Conservation (phyloP, 1,140 invertebrate genomes). For the Cecropterus lyciades region DNA sequence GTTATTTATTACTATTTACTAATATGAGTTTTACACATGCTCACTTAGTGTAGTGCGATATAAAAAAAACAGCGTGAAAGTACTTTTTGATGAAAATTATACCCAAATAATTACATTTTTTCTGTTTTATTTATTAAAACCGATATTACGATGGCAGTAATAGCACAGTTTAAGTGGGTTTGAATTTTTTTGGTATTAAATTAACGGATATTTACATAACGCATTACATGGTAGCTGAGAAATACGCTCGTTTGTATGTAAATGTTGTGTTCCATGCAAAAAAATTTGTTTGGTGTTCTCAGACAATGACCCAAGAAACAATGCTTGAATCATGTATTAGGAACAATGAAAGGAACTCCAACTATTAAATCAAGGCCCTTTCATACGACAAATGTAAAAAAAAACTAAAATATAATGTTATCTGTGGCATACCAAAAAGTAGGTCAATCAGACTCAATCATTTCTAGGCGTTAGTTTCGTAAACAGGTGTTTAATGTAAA, state of each 20-base stretch:
- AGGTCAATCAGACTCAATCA: neutral
- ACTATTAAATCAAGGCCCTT: slow-evolving; percentile 37
- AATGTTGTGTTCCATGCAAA: slow-evolving; percentile 44
- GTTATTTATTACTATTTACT: too few relatives aligned
- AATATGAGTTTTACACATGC: too few relatives aligned
- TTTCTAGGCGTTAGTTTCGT: too few relatives aligned
- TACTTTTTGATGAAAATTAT: too few relatives aligned
- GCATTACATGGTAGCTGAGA: slow-evolving; percentile 40
- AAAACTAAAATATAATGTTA: slow-evolving; percentile 6
- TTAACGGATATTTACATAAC: slow-evolving; percentile 33
- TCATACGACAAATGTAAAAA: neutral
- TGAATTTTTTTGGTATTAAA: too few relatives aligned
- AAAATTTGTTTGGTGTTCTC: slow-evolving; percentile 42
- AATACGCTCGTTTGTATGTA: slow-evolving; percentile 48
- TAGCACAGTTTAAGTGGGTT: too few relatives aligned
- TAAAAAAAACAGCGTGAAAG: too few relatives aligned
- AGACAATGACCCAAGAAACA: slow-evolving; percentile 52
- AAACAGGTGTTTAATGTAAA: neutral
- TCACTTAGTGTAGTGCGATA: too few relatives aligned
- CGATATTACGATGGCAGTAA: too few relatives aligned
- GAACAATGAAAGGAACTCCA: slow-evolving; percentile 52
- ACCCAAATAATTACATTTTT: too few relatives aligned
- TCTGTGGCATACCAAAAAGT: neutral
- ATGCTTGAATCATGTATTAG: slow-evolving; percentile 41
- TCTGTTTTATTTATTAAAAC: too few relatives aligned